These are phyloP conservation scores for Trochalopteron elliotii DNA, from an alignment of 2,113 vertebrate species.

Conservation along the genomic window DNA sequence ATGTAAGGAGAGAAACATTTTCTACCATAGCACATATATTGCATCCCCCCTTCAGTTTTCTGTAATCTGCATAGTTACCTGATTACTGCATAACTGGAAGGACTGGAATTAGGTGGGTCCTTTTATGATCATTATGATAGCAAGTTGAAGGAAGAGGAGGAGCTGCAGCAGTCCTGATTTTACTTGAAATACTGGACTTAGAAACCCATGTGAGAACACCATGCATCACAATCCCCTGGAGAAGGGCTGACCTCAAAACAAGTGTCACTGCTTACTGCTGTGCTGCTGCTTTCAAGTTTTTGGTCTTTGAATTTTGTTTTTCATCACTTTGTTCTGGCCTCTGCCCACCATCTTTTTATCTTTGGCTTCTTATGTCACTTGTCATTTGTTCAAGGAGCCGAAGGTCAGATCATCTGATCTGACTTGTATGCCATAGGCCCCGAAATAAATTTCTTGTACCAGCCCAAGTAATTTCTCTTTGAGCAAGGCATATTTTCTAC, in stretches of 20 bases:
- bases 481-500: conserved; percentile 5
- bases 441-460: conserved; percentile 31
- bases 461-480: conserved; percentile 22
- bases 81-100: conserved; percentile 28
- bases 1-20: background rate
- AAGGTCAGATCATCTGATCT: background rate
- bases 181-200: background rate
- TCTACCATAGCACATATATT: background rate
- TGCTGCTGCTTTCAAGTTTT: background rate
- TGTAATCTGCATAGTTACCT: background rate
- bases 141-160: conserved; percentile 28
- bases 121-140: conserved; percentile 3
- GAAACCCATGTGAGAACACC: background rate
- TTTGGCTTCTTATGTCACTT: background rate
- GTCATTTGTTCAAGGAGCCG: background rate
- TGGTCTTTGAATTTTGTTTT: background rate
- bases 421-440: background rate
- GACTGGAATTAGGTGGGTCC: conserved; percentile 44
- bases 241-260: background rate
- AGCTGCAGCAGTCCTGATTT: conserved; percentile 26
- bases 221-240: background rate
- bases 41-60: background rate
- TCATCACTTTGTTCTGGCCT: background rate
- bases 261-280: background rate
- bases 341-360: background rate